These are phyloP conservation scores for Eristalis arbustorum DNA, from an alignment of 2,888 invertebrate genomes.

Conservation along the genomic window DNA sequence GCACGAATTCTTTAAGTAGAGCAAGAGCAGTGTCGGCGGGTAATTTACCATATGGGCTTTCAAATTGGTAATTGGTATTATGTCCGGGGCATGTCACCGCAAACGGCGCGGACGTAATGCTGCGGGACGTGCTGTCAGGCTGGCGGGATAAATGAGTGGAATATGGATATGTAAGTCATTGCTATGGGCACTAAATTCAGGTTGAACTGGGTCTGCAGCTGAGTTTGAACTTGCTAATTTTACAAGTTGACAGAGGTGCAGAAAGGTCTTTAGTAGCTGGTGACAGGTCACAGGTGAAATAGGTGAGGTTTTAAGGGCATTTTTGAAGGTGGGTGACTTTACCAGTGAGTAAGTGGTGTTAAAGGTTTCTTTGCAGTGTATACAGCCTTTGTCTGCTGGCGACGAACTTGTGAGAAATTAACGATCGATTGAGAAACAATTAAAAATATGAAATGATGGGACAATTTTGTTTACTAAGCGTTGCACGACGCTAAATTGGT, in stretches of 20 bases:
- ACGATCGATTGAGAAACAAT: too few relatives aligned
- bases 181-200: not conserved
- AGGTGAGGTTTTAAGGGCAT: not conserved
- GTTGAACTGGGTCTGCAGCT: not conserved
- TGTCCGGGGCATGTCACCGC: slow-evolving; percentile 67
- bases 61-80: slow-evolving; percentile 71
- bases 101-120: slow-evolving; percentile 59
- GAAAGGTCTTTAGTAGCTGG: not conserved
- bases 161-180: slow-evolving; percentile 43
- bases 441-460: too few relatives aligned
- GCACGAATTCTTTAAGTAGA: slow-evolving; percentile 41
- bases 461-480: too few relatives aligned
- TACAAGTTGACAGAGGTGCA: not conserved
- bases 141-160: not conserved
- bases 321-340: too few relatives aligned
- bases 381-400: too few relatives aligned
- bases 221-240: not conserved
- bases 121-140: not conserved
- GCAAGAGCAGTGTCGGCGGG: slow-evolving; percentile 28
- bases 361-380: too few relatives aligned
- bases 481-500: too few relatives aligned
- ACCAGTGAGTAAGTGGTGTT: too few relatives aligned
- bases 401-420: too few relatives aligned
- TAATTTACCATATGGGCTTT: slow-evolving; percentile 69
- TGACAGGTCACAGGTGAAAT: not conserved